A percentile compares a stretch with the other conserved stretches of the same genome.
Evolutionary conservation across 1,140 invertebrate species (phyloP).

Genomic region (Drosophila lowei): DNA sequence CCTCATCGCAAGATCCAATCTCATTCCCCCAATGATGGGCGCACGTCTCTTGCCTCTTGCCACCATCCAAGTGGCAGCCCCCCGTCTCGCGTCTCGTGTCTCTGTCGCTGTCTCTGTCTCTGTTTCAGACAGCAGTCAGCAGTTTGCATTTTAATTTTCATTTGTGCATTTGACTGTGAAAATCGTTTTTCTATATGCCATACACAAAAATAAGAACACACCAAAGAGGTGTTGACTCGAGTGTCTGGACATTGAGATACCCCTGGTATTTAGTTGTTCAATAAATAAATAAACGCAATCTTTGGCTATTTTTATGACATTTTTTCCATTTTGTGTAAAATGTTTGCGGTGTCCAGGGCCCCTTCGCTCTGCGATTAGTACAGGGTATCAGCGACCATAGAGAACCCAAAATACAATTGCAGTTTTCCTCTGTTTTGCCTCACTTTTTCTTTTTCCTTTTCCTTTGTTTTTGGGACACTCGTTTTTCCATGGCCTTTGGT

Average conservation of each 20-base stretch:
- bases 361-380: no score
- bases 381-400: no score
- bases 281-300: no score
- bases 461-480: neutral
- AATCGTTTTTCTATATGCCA: constrained; percentile 60
- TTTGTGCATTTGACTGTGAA: constrained; percentile 72
- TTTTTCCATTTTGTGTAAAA: no score
- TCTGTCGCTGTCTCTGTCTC: neutral
- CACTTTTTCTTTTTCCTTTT: constrained; percentile 1
- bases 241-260: no score
- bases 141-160: constrained; percentile 66
- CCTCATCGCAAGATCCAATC: no score
- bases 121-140: constrained; percentile 55
- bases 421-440: constrained; percentile 1
- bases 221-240: neutral
- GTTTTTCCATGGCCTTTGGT: constrained; percentile 32
- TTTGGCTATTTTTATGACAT: no score
- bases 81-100: neutral
- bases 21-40: no score
- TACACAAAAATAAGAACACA: neutral
- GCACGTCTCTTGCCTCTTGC: no score
- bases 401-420: constrained; percentile 18
- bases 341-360: no score
- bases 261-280: no score
- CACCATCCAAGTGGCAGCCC: no score